Percentiles rank a stretch among this genome's conserved stretches.
Conservation (phyloP, 2,888 invertebrate genomes). For the Drosophila lacicola region DNA sequence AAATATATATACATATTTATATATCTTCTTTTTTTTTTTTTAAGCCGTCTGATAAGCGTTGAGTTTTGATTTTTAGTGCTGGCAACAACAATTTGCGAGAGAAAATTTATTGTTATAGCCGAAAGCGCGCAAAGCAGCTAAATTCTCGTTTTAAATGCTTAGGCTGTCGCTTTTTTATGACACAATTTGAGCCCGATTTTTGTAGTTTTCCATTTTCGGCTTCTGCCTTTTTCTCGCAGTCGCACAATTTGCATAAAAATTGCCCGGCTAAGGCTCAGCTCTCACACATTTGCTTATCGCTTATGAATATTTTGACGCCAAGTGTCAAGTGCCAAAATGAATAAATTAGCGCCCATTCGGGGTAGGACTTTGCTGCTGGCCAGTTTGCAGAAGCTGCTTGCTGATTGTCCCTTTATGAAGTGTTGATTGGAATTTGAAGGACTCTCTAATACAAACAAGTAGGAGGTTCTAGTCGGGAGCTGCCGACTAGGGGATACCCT, state of each 20-base stretch:
- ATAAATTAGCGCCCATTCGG: slow-evolving; percentile 65
- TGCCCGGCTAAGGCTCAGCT: slow-evolving; percentile 37
- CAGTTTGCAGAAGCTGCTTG: slow-evolving; percentile 39
- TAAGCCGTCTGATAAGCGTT: slow-evolving; percentile 68
- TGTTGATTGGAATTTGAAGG: slow-evolving; percentile 52
- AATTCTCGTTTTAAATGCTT: slow-evolving; percentile 70
- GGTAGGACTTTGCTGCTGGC: slow-evolving; percentile 21
- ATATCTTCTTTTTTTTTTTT: slow-evolving; percentile 34
- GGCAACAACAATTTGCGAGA: slow-evolving; percentile 26
- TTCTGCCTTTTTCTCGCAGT: background rate
- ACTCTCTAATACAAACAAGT: slow-evolving; percentile 1
- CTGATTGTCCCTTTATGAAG: slow-evolving; percentile 73
- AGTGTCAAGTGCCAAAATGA: slow-evolving; percentile 59
- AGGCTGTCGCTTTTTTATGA: slow-evolving; percentile 61
- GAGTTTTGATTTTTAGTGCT: slow-evolving; percentile 75
- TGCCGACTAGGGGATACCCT: no score
- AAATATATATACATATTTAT: slow-evolving; percentile 14
- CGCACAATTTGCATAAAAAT: slow-evolving; percentile 52
- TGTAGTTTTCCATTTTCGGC: slow-evolving; percentile 46
- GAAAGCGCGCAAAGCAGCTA: slow-evolving; percentile 24
- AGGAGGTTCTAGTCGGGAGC: no score
- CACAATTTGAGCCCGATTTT: slow-evolving; percentile 58
- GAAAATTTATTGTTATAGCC: slow-evolving; percentile 64
- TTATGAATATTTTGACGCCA: slow-evolving; percentile 78
- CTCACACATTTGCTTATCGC: slow-evolving; percentile 58